Percentiles rank a stretch among this genome's conserved stretches.
These are phyloP conservation scores for Yponomeuta evonymella DNA, from an alignment of 2,888 invertebrate species.

Conservation along the genomic window DNA sequence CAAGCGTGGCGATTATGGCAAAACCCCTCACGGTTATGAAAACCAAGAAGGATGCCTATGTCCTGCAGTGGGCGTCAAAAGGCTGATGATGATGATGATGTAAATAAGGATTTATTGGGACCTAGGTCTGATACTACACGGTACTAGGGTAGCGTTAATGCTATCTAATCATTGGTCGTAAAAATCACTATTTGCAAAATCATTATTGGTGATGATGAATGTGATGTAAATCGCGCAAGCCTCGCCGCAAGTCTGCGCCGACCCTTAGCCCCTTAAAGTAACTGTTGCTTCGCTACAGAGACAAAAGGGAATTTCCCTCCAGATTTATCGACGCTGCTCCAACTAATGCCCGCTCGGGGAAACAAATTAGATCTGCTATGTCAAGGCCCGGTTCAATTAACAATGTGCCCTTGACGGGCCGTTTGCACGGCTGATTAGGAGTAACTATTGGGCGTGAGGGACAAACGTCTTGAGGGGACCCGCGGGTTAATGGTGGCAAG, in stretches of 20 bases:
- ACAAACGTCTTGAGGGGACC: neutral
- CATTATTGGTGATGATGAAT: too few relatives aligned
- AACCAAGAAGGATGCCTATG: too few relatives aligned
- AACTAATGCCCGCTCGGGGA: conserved; percentile 45
- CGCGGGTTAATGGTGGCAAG: too few relatives aligned
- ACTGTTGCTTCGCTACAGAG: conserved; percentile 15
- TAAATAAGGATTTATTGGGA: too few relatives aligned
- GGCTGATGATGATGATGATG: too few relatives aligned
- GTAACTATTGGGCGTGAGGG: neutral
- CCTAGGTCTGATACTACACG: too few relatives aligned
- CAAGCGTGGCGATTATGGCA: too few relatives aligned
- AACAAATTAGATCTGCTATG: conserved; percentile 46
- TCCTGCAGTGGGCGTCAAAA: too few relatives aligned
- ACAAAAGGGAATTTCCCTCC: conserved; percentile 34
- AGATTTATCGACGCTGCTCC: conserved; percentile 53
- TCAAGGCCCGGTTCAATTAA: conserved; percentile 42
- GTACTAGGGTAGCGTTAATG: too few relatives aligned
- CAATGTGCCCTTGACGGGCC: conserved; percentile 29
- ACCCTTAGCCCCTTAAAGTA: conserved; percentile 9
- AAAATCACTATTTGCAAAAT: too few relatives aligned
- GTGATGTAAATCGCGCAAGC: neutral
- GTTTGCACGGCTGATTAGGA: neutral
- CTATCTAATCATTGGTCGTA: too few relatives aligned
- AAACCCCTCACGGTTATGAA: too few relatives aligned
- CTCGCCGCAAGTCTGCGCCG: neutral